Conservation (phyloP, 2,113 vertebrate species). For the Mobula hypostoma region DNA sequence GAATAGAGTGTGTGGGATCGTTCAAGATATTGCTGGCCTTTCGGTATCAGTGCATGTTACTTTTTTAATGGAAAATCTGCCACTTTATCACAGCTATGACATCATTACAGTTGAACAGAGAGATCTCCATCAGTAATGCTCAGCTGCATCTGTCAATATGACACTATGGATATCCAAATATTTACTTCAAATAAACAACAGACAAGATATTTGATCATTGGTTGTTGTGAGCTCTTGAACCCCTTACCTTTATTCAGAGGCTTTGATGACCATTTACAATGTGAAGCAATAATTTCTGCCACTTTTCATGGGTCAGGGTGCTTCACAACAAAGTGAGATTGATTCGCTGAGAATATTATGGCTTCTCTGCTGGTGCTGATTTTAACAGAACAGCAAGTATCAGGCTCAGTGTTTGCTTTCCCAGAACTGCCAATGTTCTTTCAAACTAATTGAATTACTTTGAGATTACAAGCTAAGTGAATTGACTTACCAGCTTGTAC, state of each 20-base stretch:
- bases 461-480: too few species aligned
- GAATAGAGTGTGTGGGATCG: too few species aligned
- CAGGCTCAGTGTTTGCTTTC: not conserved
- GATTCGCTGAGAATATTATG: not conserved
- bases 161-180: not conserved
- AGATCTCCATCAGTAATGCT: not conserved
- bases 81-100: not conserved
- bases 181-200: not conserved
- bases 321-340: not conserved
- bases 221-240: not conserved
- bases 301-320: not conserved
- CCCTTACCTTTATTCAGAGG: not conserved
- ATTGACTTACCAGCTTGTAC: too few species aligned
- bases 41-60: not conserved
- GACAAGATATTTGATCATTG: not conserved
- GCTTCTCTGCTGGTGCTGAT: not conserved
- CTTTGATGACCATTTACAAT: not conserved
- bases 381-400: not conserved
- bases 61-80: not conserved
- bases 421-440: not conserved
- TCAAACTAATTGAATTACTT: slow-evolving; percentile 5
- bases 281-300: not conserved
- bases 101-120: not conserved
- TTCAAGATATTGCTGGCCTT: too few species aligned
- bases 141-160: not conserved